These are phyloP conservation scores for Odontamblyopus lacepedii DNA, from an alignment of 2,797 vertebrate species.

Conservation along the genomic window DNA sequence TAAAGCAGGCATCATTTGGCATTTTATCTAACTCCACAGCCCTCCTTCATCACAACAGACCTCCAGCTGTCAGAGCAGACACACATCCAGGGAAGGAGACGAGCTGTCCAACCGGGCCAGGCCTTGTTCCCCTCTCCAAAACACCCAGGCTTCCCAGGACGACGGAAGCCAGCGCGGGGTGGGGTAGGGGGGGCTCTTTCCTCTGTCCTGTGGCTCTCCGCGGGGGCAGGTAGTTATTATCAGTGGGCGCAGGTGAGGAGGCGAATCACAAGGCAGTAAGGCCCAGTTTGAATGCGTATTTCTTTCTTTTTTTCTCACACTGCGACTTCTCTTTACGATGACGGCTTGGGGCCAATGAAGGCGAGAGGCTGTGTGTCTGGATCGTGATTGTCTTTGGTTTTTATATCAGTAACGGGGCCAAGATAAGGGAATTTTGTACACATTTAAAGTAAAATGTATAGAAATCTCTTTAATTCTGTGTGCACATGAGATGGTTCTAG, in stretches of 20 bases:
- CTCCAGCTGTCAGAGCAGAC: conserved; percentile 68
- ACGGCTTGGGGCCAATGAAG: neutral
- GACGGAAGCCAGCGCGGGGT: conserved; percentile 50
- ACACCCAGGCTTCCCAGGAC: conserved; percentile 53
- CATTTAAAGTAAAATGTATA: neutral
- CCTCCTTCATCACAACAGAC: conserved; percentile 65
- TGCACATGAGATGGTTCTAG: too few species aligned
- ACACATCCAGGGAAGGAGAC: conserved; percentile 58
- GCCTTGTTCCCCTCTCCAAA: conserved; percentile 43
- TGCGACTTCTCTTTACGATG: conserved; percentile 14
- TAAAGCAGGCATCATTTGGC: conserved; percentile 67
- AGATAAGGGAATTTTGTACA: neutral
- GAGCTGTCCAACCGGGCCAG: conserved; percentile 55
- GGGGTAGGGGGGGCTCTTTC: conserved; percentile 39
- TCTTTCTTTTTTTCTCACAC: conserved; percentile 24
- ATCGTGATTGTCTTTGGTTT: neutral
- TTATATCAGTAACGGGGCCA: neutral
- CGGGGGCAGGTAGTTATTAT: conserved; percentile 62
- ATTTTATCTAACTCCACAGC: conserved; percentile 66
- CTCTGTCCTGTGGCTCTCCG: conserved; percentile 53
- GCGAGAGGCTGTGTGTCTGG: too few species aligned
- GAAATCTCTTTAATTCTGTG: neutral
- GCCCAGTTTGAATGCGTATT: conserved; percentile 40
- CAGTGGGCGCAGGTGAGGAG: conserved; percentile 51
- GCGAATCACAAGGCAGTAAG: conserved; percentile 45